A percentile compares a stretch with the other conserved stretches of the same genome.
Conservation (phyloP, 2,113 vertebrate genomes). For the Paraplagusia blochii region DNA sequence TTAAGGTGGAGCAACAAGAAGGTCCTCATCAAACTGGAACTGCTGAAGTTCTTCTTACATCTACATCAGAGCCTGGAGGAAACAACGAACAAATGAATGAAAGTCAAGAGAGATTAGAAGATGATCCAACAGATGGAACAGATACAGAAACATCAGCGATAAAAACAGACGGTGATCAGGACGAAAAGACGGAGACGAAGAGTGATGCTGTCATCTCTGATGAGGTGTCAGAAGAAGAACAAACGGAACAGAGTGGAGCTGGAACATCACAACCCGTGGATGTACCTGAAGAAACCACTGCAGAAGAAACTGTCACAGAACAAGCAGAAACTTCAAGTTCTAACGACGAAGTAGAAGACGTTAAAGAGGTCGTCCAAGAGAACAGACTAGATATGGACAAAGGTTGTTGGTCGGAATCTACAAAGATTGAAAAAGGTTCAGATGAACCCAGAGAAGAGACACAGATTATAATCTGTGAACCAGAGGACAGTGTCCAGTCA, state of each 20-base stretch:
- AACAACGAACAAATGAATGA: constrained; percentile 6
- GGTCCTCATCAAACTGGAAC: too few species aligned
- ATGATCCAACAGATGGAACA: constrained; percentile 9
- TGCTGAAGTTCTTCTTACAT: too few species aligned
- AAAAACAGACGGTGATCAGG: too few species aligned
- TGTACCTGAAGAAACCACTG: constrained; percentile 13
- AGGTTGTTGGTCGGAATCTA: not conserved
- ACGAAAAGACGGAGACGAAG: too few species aligned
- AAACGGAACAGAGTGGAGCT: not conserved
- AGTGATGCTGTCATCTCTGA: too few species aligned
- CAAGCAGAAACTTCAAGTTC: constrained; percentile 16
- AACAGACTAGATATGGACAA: not conserved
- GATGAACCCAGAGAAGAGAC: not conserved
- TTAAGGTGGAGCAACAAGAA: too few species aligned
- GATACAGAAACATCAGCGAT: constrained; percentile 20
- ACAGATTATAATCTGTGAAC: not conserved
- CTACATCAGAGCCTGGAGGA: too few species aligned
- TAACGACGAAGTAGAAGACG: not conserved
- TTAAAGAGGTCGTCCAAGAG: constrained; percentile 6
- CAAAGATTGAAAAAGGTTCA: not conserved
- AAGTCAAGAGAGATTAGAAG: constrained; percentile 17
- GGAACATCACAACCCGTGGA: not conserved
- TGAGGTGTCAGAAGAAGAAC: too few species aligned
- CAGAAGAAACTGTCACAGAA: constrained; percentile 12
- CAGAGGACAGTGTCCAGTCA: not conserved